phyloP scores from a whole-genome alignment of 2,888 invertebrate genomes.

The Amphipyra tragopoginis region DNA sequence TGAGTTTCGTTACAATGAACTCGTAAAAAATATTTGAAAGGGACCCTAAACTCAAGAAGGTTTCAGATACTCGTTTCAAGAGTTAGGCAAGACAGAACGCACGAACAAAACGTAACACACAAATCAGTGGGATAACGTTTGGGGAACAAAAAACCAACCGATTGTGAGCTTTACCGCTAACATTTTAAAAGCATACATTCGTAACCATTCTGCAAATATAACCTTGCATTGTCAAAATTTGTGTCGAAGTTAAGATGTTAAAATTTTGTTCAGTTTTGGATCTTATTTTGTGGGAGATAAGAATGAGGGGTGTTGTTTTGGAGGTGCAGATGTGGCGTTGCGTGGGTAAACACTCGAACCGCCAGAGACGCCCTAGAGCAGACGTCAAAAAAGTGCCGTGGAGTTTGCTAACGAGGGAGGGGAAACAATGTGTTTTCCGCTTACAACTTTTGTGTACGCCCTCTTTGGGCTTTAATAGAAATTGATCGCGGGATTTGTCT shows the following conservation, averaged over 20 bases:
- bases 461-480: constrained; percentile 67
- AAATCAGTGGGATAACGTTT: constrained; percentile 59
- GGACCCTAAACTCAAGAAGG: constrained; percentile 68
- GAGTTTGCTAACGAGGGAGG: constrained; percentile 85
- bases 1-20: constrained; percentile 55
- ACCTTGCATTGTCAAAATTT: constrained; percentile 66
- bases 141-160: constrained; percentile 43
- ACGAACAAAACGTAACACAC: constrained; percentile 70
- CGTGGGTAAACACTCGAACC: constrained; percentile 77
- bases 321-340: constrained; percentile 63
- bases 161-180: constrained; percentile 68
- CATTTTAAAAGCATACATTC: constrained; percentile 63
- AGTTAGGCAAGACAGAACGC: constrained; percentile 74
- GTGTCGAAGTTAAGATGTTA: constrained; percentile 49
- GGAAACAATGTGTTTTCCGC: constrained; percentile 78
- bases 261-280: constrained; percentile 60
- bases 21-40: constrained; percentile 56
- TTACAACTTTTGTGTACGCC: constrained; percentile 70
- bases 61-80: constrained; percentile 80
- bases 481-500: constrained; percentile 67
- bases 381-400: constrained; percentile 85
- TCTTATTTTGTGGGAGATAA: constrained; percentile 65
- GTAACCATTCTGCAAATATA: constrained; percentile 65
- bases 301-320: constrained; percentile 51
- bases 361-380: constrained; percentile 80